Base-by-base conservation (phyloP, 2,888 invertebrate species). In the Pyrgus malvae region DNA sequence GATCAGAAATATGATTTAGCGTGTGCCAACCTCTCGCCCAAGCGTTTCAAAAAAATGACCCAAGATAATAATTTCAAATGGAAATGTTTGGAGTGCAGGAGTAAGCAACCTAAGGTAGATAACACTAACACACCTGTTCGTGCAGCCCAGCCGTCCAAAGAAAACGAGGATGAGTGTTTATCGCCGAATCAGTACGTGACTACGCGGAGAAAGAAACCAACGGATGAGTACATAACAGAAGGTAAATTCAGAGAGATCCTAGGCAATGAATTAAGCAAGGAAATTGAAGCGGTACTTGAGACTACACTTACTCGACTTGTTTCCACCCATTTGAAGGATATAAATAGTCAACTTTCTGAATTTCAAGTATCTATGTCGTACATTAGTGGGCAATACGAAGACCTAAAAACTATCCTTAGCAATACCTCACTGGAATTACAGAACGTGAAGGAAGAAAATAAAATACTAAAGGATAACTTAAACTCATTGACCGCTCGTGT, bases 51-150 rank as follows among this genome's bases (percentile, higher is more conserved):
- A 9, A 29, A 29, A 14, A 31, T 55, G 41, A 42, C n/a, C 14
- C 17, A 33, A 2, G 53, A 54, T 3, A 17, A 1, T 1, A 54
- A 46, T 27, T 2, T 11, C 1, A 45, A 45, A 7, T 54, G 53
- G 53, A 54, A 3, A 31, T 54, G 53, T 29, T 21, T 11, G 4
- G 40, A 45, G 4, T 54, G 53, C 9, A 54, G 40, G 21, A 46
- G 53, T 16, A 54, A 38, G 12, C 19, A 21, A 11, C 46, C 53
- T 3, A 54, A 54, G 12, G 5, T n/a, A 0, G 40, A 38, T 14
- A 54, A 54, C 14, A 38, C 40, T 1, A 40, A 54, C 11, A 53
- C 53, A 0, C 53, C 45, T 2, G 31, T 54, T 9, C 44, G 44
- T 29, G 7, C 25, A 11, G 19, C n/a, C 2, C 7, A 33, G 4